These are phyloP conservation scores for Mya arenaria DNA, from an alignment of 1,140 invertebrate species.

Conservation along the genomic window DNA sequence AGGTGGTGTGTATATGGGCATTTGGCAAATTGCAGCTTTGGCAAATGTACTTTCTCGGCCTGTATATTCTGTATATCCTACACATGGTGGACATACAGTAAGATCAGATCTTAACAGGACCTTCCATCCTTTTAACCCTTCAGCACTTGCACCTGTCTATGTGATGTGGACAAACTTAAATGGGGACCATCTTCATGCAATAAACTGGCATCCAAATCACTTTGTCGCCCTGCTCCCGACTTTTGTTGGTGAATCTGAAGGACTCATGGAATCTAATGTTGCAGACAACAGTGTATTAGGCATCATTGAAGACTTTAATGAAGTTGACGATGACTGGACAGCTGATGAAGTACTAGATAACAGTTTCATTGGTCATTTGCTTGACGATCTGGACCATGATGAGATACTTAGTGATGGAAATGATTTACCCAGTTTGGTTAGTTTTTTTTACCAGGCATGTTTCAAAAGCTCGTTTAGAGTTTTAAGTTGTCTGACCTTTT, in stretches of 20 bases:
- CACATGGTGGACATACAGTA: neutral
- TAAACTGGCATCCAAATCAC: constrained; percentile 9
- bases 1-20: constrained; percentile 14
- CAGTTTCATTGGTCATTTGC: neutral
- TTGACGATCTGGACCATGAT: constrained; percentile 11
- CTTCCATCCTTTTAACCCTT: constrained; percentile 2
- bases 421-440: no score
- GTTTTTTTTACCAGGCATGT: no score
- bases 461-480: no score
- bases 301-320: no score
- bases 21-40: constrained; percentile 15
- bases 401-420: constrained; percentile 3
- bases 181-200: neutral
- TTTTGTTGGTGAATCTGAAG: neutral
- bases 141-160: neutral
- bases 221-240: constrained; percentile 18
- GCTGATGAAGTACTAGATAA: neutral
- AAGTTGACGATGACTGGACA: neutral
- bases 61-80: constrained; percentile 18
- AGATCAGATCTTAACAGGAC: constrained; percentile 9
- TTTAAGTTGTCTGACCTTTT: no score
- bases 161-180: constrained; percentile 23
- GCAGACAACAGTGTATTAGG: no score
- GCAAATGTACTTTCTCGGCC: constrained; percentile 9
- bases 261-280: neutral